These are phyloP conservation scores for Zaprionus lachaisei DNA, from an alignment of 1,140 invertebrate genomes.

Conservation along the genomic window DNA sequence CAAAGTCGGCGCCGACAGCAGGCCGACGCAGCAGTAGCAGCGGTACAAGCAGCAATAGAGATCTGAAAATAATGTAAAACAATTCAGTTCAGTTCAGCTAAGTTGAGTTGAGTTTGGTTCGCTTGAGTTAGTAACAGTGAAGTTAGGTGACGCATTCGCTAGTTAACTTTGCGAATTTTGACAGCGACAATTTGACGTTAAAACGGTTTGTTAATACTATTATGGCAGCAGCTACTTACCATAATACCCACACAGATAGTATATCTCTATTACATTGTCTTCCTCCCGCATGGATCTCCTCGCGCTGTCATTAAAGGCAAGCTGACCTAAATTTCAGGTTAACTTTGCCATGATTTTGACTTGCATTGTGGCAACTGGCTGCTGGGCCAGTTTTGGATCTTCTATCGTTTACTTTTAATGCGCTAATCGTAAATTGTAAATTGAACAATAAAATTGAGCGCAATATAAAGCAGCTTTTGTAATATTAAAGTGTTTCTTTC, in stretches of 20 bases:
- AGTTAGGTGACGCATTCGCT: conserved; percentile 31
- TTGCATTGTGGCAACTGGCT: conserved; percentile 51
- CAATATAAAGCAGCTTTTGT: conserved; percentile 57
- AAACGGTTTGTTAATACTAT: conserved; percentile 63
- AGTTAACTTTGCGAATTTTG: conserved; percentile 62
- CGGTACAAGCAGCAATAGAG: conserved; percentile 32
- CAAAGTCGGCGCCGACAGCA: conserved; percentile 27
- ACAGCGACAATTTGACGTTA: conserved; percentile 47
- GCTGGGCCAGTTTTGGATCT: conserved; percentile 53
- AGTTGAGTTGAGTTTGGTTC: conserved; percentile 19
- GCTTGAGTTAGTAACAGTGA: conserved; percentile 1
- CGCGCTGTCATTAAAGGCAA: conserved; percentile 18
- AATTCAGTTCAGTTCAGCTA: conserved; percentile 59
- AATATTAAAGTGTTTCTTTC: conserved; percentile 70
- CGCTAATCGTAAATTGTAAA: conserved; percentile 72
- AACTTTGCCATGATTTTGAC: conserved; percentile 62
- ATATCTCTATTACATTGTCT: conserved; percentile 38
- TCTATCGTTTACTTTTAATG: conserved; percentile 76
- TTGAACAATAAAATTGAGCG: conserved; percentile 49
- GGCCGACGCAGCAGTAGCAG: conserved; percentile 31
- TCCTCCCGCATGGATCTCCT: conserved; percentile 41
- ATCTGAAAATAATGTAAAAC: conserved; percentile 69
- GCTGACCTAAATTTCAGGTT: conserved; percentile 67
- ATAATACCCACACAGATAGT: conserved; percentile 3
- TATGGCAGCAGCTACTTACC: conserved; percentile 22